These are phyloP conservation scores for Probosciger aterrimus DNA, from an alignment of 2,113 vertebrate species.

Conservation along the genomic window DNA sequence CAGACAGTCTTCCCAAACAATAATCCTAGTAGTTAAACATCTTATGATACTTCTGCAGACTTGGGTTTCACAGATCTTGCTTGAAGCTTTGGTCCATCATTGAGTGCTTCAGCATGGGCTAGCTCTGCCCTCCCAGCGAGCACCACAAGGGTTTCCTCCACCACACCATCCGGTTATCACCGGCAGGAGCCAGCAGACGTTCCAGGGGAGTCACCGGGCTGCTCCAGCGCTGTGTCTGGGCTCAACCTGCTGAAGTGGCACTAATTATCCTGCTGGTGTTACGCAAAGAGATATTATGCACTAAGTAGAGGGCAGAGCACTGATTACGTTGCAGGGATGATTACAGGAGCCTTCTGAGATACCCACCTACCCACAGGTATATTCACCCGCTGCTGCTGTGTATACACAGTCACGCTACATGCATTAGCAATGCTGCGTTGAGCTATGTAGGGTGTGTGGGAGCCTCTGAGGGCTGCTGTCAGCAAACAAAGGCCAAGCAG, in stretches of 20 bases:
- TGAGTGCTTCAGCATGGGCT: not conserved
- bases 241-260: slow-evolving; percentile 40
- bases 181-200: not conserved
- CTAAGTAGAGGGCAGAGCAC: not conserved
- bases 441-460: not conserved
- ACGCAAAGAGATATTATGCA: not conserved
- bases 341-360: slow-evolving; percentile 1
- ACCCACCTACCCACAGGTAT: not conserved
- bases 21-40: not conserved
- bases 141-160: not conserved
- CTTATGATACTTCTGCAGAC: not conserved
- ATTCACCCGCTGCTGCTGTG: not conserved
- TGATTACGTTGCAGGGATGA: not conserved
- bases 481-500: not conserved
- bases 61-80: not conserved
- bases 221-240: not conserved
- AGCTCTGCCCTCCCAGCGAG: not conserved
- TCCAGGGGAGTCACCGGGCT: slow-evolving; percentile 5
- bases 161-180: not conserved
- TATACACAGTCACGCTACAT: not conserved
- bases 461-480: not conserved
- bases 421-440: not conserved
- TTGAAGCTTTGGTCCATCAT: not conserved
- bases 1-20: not conserved
- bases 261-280: not conserved